phyloP scores from a whole-genome alignment of 2,888 invertebrate species.

The Agrochola lychnidis region DNA sequence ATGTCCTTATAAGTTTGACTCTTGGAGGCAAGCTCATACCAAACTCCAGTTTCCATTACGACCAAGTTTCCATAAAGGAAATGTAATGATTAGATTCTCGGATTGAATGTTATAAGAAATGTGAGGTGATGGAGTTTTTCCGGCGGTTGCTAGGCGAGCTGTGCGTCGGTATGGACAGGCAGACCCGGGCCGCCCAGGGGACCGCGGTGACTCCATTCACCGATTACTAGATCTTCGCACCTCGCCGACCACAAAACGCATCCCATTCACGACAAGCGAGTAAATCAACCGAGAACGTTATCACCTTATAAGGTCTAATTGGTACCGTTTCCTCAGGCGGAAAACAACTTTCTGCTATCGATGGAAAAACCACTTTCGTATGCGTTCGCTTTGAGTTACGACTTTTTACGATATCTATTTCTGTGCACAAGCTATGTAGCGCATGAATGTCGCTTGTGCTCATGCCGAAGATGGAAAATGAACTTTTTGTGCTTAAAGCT shows the following conservation, averaged over 20 bases:
- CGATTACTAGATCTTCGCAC: slow-evolving; percentile 87
- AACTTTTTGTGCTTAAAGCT: slow-evolving; percentile 67
- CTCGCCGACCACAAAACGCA: slow-evolving; percentile 86
- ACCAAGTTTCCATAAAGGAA: slow-evolving; percentile 60
- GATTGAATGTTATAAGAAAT: slow-evolving; percentile 73
- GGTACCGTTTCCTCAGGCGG: slow-evolving; percentile 82
- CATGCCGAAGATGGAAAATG: slow-evolving; percentile 58
- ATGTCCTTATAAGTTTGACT: slow-evolving; percentile 61
- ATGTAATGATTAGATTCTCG: slow-evolving; percentile 49
- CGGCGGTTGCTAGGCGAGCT: slow-evolving; percentile 65
- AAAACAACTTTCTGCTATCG: slow-evolving; percentile 88
- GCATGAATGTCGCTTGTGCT: slow-evolving; percentile 69
- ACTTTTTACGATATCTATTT: slow-evolving; percentile 88
- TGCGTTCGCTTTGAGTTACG: slow-evolving; percentile 82
- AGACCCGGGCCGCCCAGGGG: slow-evolving; percentile 58
- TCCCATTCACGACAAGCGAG: slow-evolving; percentile 89
- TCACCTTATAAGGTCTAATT: slow-evolving; percentile 81
- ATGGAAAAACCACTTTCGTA: slow-evolving; percentile 88
- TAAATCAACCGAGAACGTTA: slow-evolving; percentile 86
- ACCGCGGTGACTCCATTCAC: slow-evolving; percentile 82
- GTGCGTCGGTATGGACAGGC: slow-evolving; percentile 60
- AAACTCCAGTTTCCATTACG: slow-evolving; percentile 60
- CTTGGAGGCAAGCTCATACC: slow-evolving; percentile 45
- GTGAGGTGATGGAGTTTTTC: slow-evolving; percentile 74
- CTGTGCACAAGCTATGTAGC: slow-evolving; percentile 74